phyloP scores from a whole-genome alignment of 53 echinoderm and acorn worm species.

The Luidia sarsii region DNA sequence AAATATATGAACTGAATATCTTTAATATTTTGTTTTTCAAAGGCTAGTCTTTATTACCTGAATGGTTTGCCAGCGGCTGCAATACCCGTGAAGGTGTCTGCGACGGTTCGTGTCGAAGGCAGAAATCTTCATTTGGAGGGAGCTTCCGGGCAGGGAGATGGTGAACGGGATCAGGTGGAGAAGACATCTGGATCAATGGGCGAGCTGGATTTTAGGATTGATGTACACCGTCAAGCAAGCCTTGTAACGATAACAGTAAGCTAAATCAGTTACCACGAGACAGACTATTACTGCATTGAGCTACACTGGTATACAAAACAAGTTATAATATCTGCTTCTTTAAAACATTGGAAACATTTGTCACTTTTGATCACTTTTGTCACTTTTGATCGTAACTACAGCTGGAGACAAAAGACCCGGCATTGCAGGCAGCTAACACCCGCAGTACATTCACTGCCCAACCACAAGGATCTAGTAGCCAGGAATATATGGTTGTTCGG shows the following conservation, averaged over 20 bases:
- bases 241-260: too few relatives aligned
- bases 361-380: too few relatives aligned
- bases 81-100: slow-evolving; percentile 29
- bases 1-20: too few relatives aligned
- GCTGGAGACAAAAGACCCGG: slow-evolving; percentile 23
- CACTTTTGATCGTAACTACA: background rate
- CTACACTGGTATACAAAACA: too few relatives aligned
- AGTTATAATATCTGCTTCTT: too few relatives aligned
- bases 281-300: too few relatives aligned
- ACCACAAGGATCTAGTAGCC: background rate
- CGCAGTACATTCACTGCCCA: background rate
- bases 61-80: slow-evolving; percentile 46
- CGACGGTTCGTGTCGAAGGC: slow-evolving; percentile 5
- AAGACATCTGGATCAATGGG: slow-evolving; percentile 28
- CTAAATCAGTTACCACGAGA: too few relatives aligned
- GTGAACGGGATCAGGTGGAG: background rate
- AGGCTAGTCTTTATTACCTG: slow-evolving; percentile 33
- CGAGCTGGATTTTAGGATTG: slow-evolving; percentile 59
- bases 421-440: background rate
- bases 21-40: background rate
- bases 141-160: background rate
- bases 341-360: too few relatives aligned
- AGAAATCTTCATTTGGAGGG: slow-evolving; percentile 18
- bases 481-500: slow-evolving; percentile 14
- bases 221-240: too few relatives aligned